These are phyloP conservation scores for Drosophila subquinaria DNA, from an alignment of 2,888 invertebrate species.

Conservation along the genomic window DNA sequence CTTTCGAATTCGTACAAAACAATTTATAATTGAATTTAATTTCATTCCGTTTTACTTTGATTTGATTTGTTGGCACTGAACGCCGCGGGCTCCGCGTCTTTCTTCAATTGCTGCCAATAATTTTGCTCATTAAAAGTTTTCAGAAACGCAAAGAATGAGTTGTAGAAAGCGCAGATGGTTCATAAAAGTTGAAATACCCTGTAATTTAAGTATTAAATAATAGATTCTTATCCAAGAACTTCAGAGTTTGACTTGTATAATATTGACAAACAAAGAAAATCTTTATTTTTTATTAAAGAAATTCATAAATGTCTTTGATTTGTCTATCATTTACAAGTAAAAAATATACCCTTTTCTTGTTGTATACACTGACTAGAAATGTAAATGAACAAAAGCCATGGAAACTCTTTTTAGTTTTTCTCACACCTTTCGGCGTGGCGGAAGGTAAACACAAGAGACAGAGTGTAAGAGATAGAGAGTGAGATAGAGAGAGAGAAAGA, in stretches of 20 bases:
- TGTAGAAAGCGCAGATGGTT: constrained; percentile 1
- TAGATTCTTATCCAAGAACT: not conserved
- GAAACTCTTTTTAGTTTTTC: constrained; percentile 26
- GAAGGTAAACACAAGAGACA: constrained; percentile 8
- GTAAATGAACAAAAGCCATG: constrained; percentile 14
- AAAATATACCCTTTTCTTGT: not conserved
- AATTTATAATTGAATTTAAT: constrained; percentile 53
- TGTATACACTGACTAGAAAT: not conserved
- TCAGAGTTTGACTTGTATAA: not conserved
- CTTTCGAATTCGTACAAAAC: constrained; percentile 33
- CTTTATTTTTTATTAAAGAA: not conserved
- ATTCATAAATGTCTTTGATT: not conserved
- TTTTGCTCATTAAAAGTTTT: constrained; percentile 63
- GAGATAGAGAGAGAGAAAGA: not conserved
- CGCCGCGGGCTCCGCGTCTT: constrained; percentile 1
- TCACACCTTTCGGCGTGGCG: constrained; percentile 17
- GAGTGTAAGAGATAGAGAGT: not conserved
- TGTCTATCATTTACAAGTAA: not conserved
- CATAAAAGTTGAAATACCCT: constrained; percentile 4
- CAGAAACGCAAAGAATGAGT: constrained; percentile 12
- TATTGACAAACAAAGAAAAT: not conserved
- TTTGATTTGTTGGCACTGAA: constrained; percentile 28
- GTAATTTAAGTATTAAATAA: not conserved
- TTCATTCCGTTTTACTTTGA: constrained; percentile 48
- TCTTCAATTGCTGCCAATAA: constrained; percentile 25